Base-by-base conservation (phyloP, 2,797 vertebrate species). In the Lacerta bilineata region DNA sequence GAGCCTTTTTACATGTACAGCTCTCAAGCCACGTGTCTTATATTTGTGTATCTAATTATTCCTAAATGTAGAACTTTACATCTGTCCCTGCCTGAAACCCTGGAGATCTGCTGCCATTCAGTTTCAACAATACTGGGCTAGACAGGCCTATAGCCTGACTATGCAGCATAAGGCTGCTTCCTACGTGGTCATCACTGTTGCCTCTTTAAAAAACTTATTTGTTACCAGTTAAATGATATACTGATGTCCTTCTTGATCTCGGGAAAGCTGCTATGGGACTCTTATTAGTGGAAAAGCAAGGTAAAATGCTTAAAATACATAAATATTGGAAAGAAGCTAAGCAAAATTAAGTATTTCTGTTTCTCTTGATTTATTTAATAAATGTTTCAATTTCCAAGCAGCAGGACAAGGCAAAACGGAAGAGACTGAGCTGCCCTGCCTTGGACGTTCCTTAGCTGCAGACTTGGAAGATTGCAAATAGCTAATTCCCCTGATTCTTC, bases 391-490 rank as follows among this genome's bases (percentile, higher is more conserved):
- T 89, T 84, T 91, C 71, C 93, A 92, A 87, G 50, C 90, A 83
- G 69, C 90, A 59, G 81, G 59, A 33, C 59, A 90, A 80, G 89
- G 88, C 74, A 81, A 93, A 94, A 84, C 20, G 84, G 84, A 50
- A n/a, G 88, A 88, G 91, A 90, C 92, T 93, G 83, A 83, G 89
- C 80, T 91, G 88, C 82, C 93, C 94, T 90, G 94, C 90, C 84
- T 64, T 93, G 92, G 90, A 92, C 90, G 84, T 89, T 96, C 93
- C 94, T 94, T 92, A 94, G 92, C 92, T 91, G 92, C 71, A 94
- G 91, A 23, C 92, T 85, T 5, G 36, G 0, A 1, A 80, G 92
- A 92, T 91, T 93, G 91, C 86, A 88, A 90, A 93, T 85, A 61
- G 90, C 84, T 91, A 87, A 91, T 94, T 94, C 95, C 92, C 88